These are phyloP conservation scores for Aphrophora alni DNA, from an alignment of 2,888 invertebrate species.

Conservation along the genomic window DNA sequence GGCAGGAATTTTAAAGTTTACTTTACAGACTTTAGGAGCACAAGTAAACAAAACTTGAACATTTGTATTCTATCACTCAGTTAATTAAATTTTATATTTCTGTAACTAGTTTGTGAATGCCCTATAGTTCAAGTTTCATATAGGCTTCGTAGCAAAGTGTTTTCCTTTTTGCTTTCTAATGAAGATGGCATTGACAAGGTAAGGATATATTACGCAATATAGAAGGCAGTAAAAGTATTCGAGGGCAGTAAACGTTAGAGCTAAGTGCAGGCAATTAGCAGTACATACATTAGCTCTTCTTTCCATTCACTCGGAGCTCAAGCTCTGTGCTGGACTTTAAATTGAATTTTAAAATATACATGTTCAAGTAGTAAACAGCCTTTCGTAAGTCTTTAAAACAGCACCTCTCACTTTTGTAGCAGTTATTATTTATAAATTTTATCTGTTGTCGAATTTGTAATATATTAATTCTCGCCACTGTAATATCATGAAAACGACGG, in stretches of 20 bases:
- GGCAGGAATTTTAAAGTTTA: no score
- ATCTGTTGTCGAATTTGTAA: no score
- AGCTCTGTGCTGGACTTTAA: background rate
- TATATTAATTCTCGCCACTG: no score
- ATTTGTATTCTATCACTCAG: no score
- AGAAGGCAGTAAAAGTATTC: background rate
- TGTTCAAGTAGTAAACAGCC: background rate
- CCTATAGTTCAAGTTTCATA: background rate
- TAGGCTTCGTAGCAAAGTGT: background rate
- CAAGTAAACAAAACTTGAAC: no score
- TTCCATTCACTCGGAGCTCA: background rate
- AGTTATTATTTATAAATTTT: no score
- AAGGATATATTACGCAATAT: background rate
- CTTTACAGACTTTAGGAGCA: no score
- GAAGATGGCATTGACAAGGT: background rate
- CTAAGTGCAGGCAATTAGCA: background rate
- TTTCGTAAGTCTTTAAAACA: background rate
- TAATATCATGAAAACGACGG: no score
- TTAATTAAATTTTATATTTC: no score
- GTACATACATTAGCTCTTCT: background rate
- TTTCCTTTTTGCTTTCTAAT: background rate
- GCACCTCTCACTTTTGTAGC: no score
- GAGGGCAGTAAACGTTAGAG: background rate
- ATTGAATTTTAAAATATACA: background rate
- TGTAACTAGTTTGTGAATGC: no score